phyloP scores from a whole-genome alignment of 2,888 invertebrate genomes.

The Lobophora halterata region DNA sequence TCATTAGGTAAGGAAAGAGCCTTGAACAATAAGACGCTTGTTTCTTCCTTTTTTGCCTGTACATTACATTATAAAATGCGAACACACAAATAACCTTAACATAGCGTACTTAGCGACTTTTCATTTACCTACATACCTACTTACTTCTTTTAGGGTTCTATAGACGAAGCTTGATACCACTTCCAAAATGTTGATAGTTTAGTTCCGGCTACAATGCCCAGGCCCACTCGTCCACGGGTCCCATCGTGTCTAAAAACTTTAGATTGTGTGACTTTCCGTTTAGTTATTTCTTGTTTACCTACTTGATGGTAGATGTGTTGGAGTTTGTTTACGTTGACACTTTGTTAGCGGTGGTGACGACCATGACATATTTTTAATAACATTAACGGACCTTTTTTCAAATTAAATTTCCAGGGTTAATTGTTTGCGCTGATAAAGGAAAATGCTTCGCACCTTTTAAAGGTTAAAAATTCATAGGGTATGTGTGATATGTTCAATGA shows the following conservation, averaged over 20 bases:
- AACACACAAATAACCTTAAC: background rate
- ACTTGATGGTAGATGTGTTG: constrained; percentile 16
- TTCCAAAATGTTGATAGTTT: background rate
- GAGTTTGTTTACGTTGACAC: constrained; percentile 17
- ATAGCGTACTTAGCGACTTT: too few relatives aligned
- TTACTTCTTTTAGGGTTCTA: background rate
- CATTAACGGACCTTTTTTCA: background rate
- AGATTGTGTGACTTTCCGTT: constrained; percentile 22
- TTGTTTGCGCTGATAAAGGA: constrained; percentile 1
- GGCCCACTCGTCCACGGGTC: constrained; percentile 14
- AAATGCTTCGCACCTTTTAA: constrained; percentile 18
- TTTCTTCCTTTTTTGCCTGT: too few relatives aligned
- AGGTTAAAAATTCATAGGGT: constrained; percentile 28
- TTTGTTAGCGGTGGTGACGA: constrained; percentile 5
- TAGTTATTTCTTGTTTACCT: constrained; percentile 24
- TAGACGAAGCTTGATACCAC: background rate
- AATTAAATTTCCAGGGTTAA: background rate
- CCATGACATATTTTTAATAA: background rate
- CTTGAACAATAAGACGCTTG: too few relatives aligned
- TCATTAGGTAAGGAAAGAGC: too few relatives aligned
- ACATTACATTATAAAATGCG: too few relatives aligned
- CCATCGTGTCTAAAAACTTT: constrained; percentile 16
- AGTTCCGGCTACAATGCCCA: constrained; percentile 1
- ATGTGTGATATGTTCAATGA: constrained; percentile 59
- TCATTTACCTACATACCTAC: too few relatives aligned